Base-by-base conservation (phyloP, 2,113 vertebrate species). In the Caranx ignobilis region DNA sequence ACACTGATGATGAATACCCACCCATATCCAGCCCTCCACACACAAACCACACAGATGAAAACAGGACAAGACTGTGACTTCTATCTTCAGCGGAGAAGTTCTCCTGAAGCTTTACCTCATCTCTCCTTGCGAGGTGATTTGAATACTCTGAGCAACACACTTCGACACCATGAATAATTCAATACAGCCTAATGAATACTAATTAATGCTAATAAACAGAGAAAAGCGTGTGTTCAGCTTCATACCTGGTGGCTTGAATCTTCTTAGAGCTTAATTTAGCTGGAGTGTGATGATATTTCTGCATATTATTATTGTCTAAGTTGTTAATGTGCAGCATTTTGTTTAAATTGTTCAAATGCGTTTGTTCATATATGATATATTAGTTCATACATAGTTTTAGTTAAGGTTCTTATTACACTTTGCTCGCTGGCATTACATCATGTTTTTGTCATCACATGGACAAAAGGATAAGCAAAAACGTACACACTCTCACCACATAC, bases 1-100 rank as follows among this genome's bases (percentile, higher is more conserved):
- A 87, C 88, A 56, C 18, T 57, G 48, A 86, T 88, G 64, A 50
- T 84, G 59, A 67, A 50, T 61, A 78, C 56, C 86, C 45, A 2
- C 72, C 67, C 68, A 50, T 70, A 16, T n/a, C 34, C 56, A 63
- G 41, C n/a, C 19, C n/a, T 0, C 52, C 18, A 63, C 39, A 61
- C 35, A 69, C 41, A 55, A 6, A 64, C 12, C 1, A 19, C n/a
- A 43, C 26, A 59, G 26, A 56, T 66, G 12, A 34, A 55, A 55
- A 43, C 13, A 69, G 37, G 37, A 26, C 26, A 26, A 26, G 26
- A 26, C 26, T 26, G 26, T 26, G 26, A 26, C 26, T 26, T 26
- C 26, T 26, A 26, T 26, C 26, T 26, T 26, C 26, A 26, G 26
- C 26, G 19, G 6, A 50, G 48, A 48, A 16, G 16, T 57, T 11